Base-by-base conservation (phyloP, 2,888 invertebrate species). In the Venustoraphidia nigricollis region DNA sequence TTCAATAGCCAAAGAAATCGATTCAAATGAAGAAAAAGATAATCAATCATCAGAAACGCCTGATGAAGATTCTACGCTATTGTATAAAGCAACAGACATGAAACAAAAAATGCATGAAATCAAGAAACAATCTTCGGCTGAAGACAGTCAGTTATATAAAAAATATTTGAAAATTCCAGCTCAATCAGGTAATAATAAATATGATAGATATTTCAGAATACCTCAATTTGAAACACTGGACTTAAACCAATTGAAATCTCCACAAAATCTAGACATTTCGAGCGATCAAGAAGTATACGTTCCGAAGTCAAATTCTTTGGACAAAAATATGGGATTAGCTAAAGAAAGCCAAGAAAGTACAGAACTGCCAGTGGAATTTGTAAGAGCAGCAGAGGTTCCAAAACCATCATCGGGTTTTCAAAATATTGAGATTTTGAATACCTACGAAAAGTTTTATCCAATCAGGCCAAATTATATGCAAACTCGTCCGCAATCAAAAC, bases 151-250 rank as follows among this genome's bases (percentile, higher is more conserved):
- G 10, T 36, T 47, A 37, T 47, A 47, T 36, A 35, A 47, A 42
- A 42, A 47, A 27, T 47, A 47, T 43, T 37, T 47, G 10, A 17
- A 47, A 43, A 47, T 47, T 17, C 47, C 47, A 1, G 14, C 42
- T 3, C 17, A 34, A 34, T n/a, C 36, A 17, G 27, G 38, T 17
- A 14, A 35, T 41, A 47, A 42, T 11, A 47, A 47, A 47, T 47
- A 47, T 40, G 41, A 43, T n/a, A 47, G 34, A 43, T 47, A 43
- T 36, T 47, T 47, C 37, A 38, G 40, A 17, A 47, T 47, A n/a
- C 47, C 47, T 10, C 36, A 47, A 13, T 47, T 47, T 43, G 42
- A 42, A 17, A 34, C 17, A 41, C 10, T 46, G 10, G 13, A 34
- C 9, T 10, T 46, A 10, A 13, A 46, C 34, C 40, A 46, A 40